phyloP scores from a whole-genome alignment of 2,888 invertebrate genomes.

The Ornithoptera alexandrae region DNA sequence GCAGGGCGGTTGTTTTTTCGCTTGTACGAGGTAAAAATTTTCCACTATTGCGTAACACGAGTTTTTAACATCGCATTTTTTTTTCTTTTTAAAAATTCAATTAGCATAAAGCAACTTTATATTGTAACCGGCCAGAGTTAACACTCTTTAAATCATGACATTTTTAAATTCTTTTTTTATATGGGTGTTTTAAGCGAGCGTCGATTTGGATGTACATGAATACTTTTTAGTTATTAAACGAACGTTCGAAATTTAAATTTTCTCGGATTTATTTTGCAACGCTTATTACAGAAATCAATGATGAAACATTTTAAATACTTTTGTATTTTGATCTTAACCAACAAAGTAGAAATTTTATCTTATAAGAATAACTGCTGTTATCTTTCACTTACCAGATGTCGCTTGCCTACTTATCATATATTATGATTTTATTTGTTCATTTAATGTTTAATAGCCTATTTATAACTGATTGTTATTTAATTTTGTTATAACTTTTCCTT shows the following conservation, averaged over 20 bases:
- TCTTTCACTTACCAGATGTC: conserved; percentile 15
- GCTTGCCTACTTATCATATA: conserved; percentile 2
- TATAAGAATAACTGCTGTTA: conserved; percentile 19
- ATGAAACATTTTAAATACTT: too few relatives aligned
- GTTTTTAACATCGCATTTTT: conserved; percentile 29
- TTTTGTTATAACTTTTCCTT: too few relatives aligned
- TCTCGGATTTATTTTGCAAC: too few relatives aligned
- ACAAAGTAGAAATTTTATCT: conserved; percentile 2
- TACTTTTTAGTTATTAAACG: too few relatives aligned
- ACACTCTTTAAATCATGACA: too few relatives aligned
- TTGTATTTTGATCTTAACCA: too few relatives aligned
- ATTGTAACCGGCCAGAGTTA: too few relatives aligned
- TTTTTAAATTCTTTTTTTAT: too few relatives aligned
- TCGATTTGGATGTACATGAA: too few relatives aligned
- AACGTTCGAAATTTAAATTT: too few relatives aligned
- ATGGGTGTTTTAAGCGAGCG: too few relatives aligned
- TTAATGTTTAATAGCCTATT: neutral
- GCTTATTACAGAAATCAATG: too few relatives aligned
- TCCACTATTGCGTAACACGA: conserved; percentile 58
- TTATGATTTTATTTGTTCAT: neutral
- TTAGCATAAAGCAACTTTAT: neutral
- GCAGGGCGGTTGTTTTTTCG: conserved; percentile 69
- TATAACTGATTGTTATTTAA: neutral
- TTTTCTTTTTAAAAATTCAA: neutral
- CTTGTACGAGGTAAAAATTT: conserved; percentile 55